Base-by-base conservation (phyloP, 2,797 vertebrate species). In the Fratercula arctica region DNA sequence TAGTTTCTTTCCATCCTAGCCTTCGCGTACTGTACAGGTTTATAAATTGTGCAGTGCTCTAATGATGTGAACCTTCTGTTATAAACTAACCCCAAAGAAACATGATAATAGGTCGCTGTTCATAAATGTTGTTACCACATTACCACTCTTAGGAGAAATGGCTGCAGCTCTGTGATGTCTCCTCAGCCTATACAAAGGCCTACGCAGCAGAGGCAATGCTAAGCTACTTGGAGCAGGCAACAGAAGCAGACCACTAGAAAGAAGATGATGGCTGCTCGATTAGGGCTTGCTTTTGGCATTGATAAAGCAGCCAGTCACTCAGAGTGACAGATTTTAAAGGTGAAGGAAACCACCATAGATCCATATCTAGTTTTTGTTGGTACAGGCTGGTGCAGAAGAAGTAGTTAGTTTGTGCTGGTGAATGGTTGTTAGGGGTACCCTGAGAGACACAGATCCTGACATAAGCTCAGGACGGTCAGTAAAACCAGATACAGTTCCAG, bases 61-160 rank as follows among this genome's bases (percentile, higher is more conserved):
- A 72, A 80, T 41, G 7, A 64, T 20, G 25, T 12, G 23, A 68
- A n/a, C 5, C 5, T 82, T 85, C 63, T 64, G 14, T 50, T 60
- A 53, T 4, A 75, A 93, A 75, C 35, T 56, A 80, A 48, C 17
- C 50, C 24, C 33, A 61, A 63, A 75, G 33, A 93, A 93, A 25
- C 18, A 87, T 0, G 0, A 6, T 37, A 87, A 63, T 8, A 77
- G 29, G 39, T 7, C 3, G 2, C 39, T 20, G 57, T 63, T 50
- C 43, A 17, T 28, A 70, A 53, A 81, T 21, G 18, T 17, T 56
- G 9, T 53, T 46, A n/a, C 15, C 13, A 16, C 25, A 43, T 33
- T 45, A 45, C 45, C 45, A 45, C 45, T 56, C 45, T 64, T 21
- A 59, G 53, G 31, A 72, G 48, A 84, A 80, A 84, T 16, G 23